phyloP scores from a whole-genome alignment of 2,113 vertebrate genomes.

The Poeciliopsis retropinna region DNA sequence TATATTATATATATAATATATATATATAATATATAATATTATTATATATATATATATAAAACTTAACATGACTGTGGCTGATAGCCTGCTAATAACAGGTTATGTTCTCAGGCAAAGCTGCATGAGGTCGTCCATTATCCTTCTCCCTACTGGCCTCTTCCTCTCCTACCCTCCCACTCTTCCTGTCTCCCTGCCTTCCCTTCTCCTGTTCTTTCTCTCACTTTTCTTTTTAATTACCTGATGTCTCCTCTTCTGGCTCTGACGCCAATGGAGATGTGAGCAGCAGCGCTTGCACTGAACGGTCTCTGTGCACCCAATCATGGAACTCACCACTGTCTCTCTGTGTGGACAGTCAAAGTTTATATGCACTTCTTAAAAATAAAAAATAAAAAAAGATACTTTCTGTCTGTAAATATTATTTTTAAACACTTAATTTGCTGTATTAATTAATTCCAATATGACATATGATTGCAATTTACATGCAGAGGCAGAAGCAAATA shows the following conservation, averaged over 20 bases:
- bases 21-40: too few relatives aligned
- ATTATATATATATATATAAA: too few relatives aligned
- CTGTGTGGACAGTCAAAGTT: conserved; percentile 36
- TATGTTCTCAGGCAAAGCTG: conserved; percentile 64
- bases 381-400: conserved; percentile 16
- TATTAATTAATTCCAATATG: too few relatives aligned
- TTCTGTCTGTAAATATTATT: conserved; percentile 25
- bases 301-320: conserved; percentile 61
- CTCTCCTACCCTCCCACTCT: conserved; percentile 44
- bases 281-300: conserved; percentile 61
- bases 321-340: conserved; percentile 56
- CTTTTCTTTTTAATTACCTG: conserved; percentile 80
- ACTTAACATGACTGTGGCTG: conserved; percentile 22
- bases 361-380: conserved; percentile 21
- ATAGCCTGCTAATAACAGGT: conserved; percentile 64
- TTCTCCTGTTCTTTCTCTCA: conserved; percentile 53
- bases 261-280: conserved; percentile 71
- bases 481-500: neutral
- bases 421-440: conserved; percentile 9
- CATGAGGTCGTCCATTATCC: conserved; percentile 69
- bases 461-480: too few relatives aligned
- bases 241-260: conserved; percentile 71
- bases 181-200: neutral
- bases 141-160: conserved; percentile 56
- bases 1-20: too few relatives aligned